Evolutionary conservation across 2,888 invertebrate genomes (phyloP).

Genomic region (Eudasyphora cyanicolor): DNA sequence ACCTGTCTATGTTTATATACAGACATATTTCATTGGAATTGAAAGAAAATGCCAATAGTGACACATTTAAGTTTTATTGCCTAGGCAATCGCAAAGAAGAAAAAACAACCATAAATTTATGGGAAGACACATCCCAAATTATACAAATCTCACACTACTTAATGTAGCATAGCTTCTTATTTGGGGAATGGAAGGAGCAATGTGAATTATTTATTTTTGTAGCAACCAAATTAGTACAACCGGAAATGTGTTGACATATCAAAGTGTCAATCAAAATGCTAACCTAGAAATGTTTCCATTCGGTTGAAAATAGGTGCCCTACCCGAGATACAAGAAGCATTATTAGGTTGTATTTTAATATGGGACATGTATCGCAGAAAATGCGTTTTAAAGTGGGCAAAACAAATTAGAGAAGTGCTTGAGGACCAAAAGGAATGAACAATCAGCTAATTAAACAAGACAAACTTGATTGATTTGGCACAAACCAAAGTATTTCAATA

Average conservation of each 20-base stretch:
- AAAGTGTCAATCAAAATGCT: slow-evolving; percentile 49
- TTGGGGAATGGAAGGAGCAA: neutral
- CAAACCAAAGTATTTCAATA: too few species aligned
- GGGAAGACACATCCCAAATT: neutral
- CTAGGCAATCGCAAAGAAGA: neutral
- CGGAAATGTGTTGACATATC: slow-evolving; percentile 47
- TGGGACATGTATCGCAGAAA: too few species aligned
- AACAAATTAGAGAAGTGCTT: too few species aligned
- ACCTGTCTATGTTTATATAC: too few species aligned
- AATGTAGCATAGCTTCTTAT: slow-evolving; percentile 2
- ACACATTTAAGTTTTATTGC: slow-evolving; percentile 5
- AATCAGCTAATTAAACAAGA: too few species aligned
- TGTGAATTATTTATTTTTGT: neutral
- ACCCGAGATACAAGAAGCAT: too few species aligned
- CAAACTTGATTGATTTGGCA: too few species aligned
- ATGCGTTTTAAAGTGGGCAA: too few species aligned
- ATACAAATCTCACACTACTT: slow-evolving; percentile 15
- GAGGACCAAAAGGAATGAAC: too few species aligned
- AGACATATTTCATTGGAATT: neutral
- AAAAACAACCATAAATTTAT: neutral
- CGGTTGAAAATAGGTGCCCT: neutral
- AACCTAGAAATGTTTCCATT: slow-evolving; percentile 36
- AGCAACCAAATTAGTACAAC: slow-evolving; percentile 43
- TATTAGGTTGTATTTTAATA: too few species aligned
- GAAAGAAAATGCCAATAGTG: neutral